Conservation (phyloP, 2,113 vertebrate species). For the Chamaetylas fuelleborni region DNA sequence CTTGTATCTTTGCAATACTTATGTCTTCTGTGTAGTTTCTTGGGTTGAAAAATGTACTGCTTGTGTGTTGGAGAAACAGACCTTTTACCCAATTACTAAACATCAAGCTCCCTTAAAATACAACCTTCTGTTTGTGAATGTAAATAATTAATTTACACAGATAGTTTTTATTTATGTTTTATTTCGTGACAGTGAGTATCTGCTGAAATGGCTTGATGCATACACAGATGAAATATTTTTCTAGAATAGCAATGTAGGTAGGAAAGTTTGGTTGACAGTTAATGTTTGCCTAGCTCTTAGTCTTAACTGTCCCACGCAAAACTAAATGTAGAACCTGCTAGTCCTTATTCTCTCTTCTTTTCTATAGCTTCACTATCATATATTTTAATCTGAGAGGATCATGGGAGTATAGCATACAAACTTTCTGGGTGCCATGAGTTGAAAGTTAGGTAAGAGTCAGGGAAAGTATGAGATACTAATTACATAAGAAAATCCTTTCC, state of each 20-base stretch:
- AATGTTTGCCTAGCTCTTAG: not conserved
- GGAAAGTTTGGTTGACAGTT: not conserved
- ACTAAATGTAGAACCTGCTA: not conserved
- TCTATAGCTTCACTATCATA: not conserved
- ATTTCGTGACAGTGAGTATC: not conserved
- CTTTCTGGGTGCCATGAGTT: rapidly evolving
- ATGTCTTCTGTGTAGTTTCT: not conserved
- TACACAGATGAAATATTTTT: not conserved
- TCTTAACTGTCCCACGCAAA: not conserved
- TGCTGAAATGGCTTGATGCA: not conserved
- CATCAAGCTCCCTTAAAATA: not conserved
- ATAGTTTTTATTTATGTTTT: not conserved
- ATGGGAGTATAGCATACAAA: not conserved
- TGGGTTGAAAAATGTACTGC: not conserved
- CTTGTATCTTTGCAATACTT: not conserved
- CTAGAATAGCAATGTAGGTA: not conserved
- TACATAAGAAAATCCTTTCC: not conserved
- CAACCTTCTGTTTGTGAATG: not conserved
- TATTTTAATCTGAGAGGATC: not conserved
- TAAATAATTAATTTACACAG: not conserved
- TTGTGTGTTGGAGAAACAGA: not conserved
- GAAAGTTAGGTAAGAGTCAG: not conserved
- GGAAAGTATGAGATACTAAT: not conserved
- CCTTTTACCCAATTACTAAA: not conserved
- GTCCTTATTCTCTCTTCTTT: not conserved